Base-by-base conservation (phyloP, 2,113 vertebrate genomes). In the Ammospiza caudacuta region DNA sequence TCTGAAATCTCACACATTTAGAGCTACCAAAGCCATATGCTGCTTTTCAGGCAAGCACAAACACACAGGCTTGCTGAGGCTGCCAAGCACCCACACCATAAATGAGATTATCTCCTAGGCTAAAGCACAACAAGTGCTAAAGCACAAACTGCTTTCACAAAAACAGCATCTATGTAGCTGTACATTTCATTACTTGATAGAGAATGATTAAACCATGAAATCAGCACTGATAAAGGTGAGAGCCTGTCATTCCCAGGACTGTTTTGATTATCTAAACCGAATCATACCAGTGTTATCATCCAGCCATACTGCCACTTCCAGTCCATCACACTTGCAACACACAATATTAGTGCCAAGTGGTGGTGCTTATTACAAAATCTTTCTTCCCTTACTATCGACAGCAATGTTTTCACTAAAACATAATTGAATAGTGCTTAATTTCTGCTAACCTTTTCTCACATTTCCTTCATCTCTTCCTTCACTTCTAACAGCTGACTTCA, bases 11-110 rank as follows among this genome's bases (percentile, higher is more conserved):
- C 89, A 83, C 47, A 62, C 17, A 49, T 77, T 61, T 27, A 79
- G 78, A 96, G 81, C 75, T 33, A 79, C 83, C n/a, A 70, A 64
- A 95, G 44, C 41, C 77, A 73, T 49, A 72, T 75, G 88, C 64
- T 44, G 3, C 72, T 57, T 81, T 49, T 31, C 41, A 87, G 20
- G 49, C 66, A 92, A 81, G 41, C 25, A 80, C 79, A 83, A 91
- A 83, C 87, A 93, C 57, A 73, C 0, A 2, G 9, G 55, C 47
- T 86, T 90, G 70, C 77, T 74, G 70, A 91, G 59, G 62, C 59
- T 87, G 84, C 66, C 92, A 96, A 83, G 63, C 67, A 74, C 55
- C 43, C 73, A 94, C 39, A 77, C 28, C 61, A 59, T 19, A 58
- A 72, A 90, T 49, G 78, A 22, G 61, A 89, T 79, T 74, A 52